Conservation (phyloP, 1,140 invertebrate species). For the Rhagoletis pomonella region DNA sequence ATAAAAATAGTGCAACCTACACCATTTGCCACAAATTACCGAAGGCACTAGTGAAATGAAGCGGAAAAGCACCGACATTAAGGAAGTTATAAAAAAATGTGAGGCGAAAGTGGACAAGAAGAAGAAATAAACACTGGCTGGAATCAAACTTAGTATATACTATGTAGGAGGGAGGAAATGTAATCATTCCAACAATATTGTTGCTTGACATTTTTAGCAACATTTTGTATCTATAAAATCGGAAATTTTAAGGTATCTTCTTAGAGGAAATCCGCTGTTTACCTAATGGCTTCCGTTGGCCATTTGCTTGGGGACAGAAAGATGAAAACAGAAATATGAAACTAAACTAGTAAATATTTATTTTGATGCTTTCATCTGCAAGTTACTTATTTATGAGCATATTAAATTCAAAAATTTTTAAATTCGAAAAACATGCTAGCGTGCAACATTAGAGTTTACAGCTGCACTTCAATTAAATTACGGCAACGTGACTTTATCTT, state of each 20-base stretch:
- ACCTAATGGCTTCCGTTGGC: background rate
- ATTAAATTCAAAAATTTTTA: background rate
- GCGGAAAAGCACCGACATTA: conserved; percentile 32
- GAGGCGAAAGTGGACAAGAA: background rate
- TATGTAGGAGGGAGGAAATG: background rate
- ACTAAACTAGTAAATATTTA: too few relatives aligned
- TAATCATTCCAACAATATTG: background rate
- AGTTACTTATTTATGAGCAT: background rate
- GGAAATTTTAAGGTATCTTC: background rate
- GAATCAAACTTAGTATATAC: background rate
- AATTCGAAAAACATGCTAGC: background rate
- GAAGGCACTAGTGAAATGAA: background rate
- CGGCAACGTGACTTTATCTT: conserved; percentile 42
- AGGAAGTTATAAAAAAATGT: conserved; percentile 5
- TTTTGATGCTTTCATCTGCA: background rate
- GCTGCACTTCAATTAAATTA: conserved; percentile 38
- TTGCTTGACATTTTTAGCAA: background rate
- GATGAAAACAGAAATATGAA: background rate
- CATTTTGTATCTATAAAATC: background rate
- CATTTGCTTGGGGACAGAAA: background rate
- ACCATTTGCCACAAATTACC: background rate
- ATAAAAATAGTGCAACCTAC: background rate
- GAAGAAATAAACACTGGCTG: conserved; percentile 2
- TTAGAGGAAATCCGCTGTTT: background rate
- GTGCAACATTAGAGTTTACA: too few relatives aligned